Percentiles rank a stretch among this genome's conserved stretches.
These are phyloP conservation scores for Stenolophus ochropezus DNA, from an alignment of 2,888 invertebrate species.

Conservation along the genomic window DNA sequence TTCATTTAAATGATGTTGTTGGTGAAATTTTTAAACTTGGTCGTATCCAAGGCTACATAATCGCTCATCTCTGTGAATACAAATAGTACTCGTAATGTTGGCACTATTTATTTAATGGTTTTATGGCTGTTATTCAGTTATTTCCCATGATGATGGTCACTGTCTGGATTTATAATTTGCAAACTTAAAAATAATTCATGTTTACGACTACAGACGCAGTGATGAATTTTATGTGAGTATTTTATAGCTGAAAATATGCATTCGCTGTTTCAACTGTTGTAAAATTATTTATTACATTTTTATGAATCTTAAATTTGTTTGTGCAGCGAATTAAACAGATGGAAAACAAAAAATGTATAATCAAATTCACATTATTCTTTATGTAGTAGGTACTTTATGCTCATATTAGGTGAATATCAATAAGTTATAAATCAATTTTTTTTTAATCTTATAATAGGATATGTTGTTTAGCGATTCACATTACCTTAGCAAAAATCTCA, in stretches of 20 bases:
- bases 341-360: neutral
- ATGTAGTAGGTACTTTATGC: neutral
- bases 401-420: neutral
- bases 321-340: neutral
- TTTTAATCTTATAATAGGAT: too few species aligned
- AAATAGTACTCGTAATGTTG: neutral
- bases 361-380: neutral
- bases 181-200: neutral
- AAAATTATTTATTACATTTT: conserved; percentile 21
- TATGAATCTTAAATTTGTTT: conserved; percentile 30
- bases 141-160: neutral
- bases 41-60: too few species aligned
- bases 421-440: conserved; percentile 19
- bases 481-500: too few species aligned
- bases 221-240: neutral
- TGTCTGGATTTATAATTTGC: neutral
- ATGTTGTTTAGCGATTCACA: too few species aligned
- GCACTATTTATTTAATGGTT: neutral
- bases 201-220: neutral
- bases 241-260: conserved; percentile 16
- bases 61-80: too few species aligned
- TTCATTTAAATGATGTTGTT: too few species aligned
- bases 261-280: conserved; percentile 2
- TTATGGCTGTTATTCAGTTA: neutral
- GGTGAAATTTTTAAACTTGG: too few species aligned